These are phyloP conservation scores for Trachelus iudaicus DNA, from an alignment of 2,888 invertebrate genomes.

Conservation along the genomic window DNA sequence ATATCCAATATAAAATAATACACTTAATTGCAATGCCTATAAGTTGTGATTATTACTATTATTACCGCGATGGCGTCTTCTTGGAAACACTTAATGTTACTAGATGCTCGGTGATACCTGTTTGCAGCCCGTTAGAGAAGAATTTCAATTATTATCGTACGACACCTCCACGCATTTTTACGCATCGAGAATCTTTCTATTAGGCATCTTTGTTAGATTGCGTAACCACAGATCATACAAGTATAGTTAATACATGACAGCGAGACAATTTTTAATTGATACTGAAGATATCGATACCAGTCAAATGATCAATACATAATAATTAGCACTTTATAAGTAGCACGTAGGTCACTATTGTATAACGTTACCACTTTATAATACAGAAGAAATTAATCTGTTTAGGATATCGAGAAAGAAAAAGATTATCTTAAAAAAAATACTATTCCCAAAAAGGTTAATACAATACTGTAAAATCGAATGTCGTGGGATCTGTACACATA, in stretches of 20 bases:
- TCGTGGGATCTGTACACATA: neutral
- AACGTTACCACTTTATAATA: neutral
- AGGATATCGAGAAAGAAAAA: neutral
- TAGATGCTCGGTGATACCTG: neutral
- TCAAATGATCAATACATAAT: neutral
- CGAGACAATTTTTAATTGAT: neutral
- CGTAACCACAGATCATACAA: neutral
- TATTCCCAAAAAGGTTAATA: neutral
- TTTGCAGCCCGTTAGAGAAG: neutral
- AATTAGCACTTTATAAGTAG: neutral
- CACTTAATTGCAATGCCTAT: conserved; percentile 11
- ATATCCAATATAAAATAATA: conserved; percentile 12
- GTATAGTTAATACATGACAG: neutral
- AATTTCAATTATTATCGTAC: neutral
- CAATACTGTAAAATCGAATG: neutral
- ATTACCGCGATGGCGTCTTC: neutral
- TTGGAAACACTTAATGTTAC: neutral
- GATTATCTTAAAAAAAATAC: conserved; percentile 3
- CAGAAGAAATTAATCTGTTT: neutral
- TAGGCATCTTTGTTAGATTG: neutral
- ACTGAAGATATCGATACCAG: neutral
- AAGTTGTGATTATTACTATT: neutral
- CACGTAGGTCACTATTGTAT: neutral
- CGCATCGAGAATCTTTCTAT: no score
- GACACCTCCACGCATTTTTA: neutral